These are phyloP conservation scores for Meleagris gallopavo DNA, from an alignment of 2,113 vertebrate genomes.

Conservation along the genomic window DNA sequence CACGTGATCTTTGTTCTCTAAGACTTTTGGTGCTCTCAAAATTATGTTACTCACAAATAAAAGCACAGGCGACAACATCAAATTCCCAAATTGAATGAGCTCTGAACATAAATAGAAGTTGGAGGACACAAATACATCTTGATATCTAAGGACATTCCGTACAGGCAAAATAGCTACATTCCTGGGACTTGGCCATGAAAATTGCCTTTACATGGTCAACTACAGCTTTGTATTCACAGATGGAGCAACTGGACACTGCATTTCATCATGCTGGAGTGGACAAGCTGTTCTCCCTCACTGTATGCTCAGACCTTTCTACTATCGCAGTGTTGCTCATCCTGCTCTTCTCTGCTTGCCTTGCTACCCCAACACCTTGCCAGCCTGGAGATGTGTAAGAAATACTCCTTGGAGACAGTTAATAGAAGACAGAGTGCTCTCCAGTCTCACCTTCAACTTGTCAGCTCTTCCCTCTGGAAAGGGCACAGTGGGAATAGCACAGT, in stretches of 20 bases:
- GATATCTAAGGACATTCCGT: fast-evolving
- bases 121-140: background rate
- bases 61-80: background rate
- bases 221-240: background rate
- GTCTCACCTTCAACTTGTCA: background rate
- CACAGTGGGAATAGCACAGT: background rate
- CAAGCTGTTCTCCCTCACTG: fast-evolving
- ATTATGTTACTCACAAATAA: background rate
- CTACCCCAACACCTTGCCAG: background rate
- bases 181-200: background rate
- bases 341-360: background rate
- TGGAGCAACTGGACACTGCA: background rate
- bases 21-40: background rate
- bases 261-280: background rate
- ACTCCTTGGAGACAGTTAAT: background rate
- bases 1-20: background rate
- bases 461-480: background rate
- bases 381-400: background rate
- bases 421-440: background rate
- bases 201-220: fast-evolving
- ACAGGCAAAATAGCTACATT: background rate
- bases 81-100: background rate
- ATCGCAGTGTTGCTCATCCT: background rate
- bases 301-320: background rate
- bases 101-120: background rate